These are phyloP conservation scores for Sesamia nonagrioides DNA, from an alignment of 1,140 invertebrate genomes.

Conservation along the genomic window DNA sequence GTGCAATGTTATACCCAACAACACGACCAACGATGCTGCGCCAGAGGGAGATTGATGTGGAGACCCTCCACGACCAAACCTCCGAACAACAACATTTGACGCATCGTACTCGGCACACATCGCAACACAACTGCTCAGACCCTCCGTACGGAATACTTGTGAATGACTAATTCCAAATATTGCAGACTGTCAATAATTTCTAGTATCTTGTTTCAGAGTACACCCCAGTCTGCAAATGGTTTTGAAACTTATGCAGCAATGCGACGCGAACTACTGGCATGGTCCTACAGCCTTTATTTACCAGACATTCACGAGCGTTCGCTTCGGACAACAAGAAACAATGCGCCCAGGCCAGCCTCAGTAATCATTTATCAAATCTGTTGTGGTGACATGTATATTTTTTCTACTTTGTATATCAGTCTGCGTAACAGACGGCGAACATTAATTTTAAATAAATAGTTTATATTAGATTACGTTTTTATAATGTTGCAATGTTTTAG, in stretches of 20 bases:
- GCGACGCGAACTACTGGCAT: conserved; percentile 41
- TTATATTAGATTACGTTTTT: conserved; percentile 69
- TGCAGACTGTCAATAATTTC: neutral
- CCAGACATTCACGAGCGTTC: neutral
- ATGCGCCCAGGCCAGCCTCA: neutral
- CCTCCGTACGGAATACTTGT: no score
- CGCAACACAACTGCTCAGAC: no score
- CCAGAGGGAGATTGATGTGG: no score
- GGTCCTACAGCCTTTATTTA: conserved; percentile 10
- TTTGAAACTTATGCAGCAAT: conserved; percentile 49
- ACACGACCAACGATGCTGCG: no score
- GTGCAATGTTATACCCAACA: no score
- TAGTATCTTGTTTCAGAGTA: conserved; percentile 53
- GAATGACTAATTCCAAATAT: no score
- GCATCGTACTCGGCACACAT: no score
- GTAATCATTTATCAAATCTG: conserved; percentile 4
- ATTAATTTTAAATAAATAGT: conserved; percentile 70
- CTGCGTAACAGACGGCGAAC: conserved; percentile 65
- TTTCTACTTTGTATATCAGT: conserved; percentile 84
- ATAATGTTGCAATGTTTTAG: conserved; percentile 76
- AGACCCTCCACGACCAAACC: no score
- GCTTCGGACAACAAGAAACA: neutral
- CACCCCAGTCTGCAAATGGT: conserved; percentile 57
- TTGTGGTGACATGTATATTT: conserved; percentile 82
- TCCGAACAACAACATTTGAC: no score